phyloP scores from a whole-genome alignment of 1,140 invertebrate genomes.

The Halotydeus destructor region DNA sequence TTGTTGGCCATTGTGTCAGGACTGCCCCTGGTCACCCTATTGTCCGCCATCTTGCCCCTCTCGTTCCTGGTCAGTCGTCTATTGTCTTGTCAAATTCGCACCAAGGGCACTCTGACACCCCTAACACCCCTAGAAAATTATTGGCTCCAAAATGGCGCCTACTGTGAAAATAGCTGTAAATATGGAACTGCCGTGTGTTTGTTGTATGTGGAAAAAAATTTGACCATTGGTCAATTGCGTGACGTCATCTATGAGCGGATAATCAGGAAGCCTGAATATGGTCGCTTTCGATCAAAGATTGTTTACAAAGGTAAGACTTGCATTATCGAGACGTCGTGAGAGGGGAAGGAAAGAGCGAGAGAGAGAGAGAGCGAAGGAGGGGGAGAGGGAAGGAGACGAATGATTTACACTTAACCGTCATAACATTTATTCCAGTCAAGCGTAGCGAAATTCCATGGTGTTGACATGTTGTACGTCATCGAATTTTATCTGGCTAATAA shows the following conservation, averaged over 20 bases:
- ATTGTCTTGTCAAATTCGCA: slow-evolving; percentile 4
- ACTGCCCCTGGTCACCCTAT: slow-evolving; percentile 20
- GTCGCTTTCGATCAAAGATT: slow-evolving; percentile 8
- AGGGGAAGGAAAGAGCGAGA: no score
- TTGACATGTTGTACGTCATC: no score
- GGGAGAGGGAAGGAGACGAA: no score
- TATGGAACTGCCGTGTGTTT: slow-evolving; percentile 1
- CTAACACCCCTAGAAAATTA: slow-evolving; percentile 10
- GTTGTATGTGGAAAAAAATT: slow-evolving; percentile 7
- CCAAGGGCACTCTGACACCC: neutral
- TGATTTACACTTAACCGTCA: no score
- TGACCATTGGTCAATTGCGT: slow-evolving; percentile 11
- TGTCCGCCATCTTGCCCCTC: slow-evolving; percentile 19
- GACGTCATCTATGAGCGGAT: slow-evolving; percentile 10
- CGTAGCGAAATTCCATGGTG: no score
- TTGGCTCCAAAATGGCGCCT: slow-evolving; percentile 4
- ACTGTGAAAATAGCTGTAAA: neutral
- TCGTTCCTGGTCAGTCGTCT: slow-evolving; percentile 19
- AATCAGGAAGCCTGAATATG: slow-evolving; percentile 5
- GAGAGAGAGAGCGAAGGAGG: no score
- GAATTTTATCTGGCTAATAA: no score
- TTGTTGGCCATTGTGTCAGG: slow-evolving; percentile 23
- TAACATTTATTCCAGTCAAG: neutral
- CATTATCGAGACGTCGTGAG: no score
- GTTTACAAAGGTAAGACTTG: slow-evolving; percentile 8